A percentile compares a stretch with the other conserved stretches of the same genome.
Conservation (phyloP, 2,888 invertebrate genomes). For the Caenorhabditis sinica region DNA sequence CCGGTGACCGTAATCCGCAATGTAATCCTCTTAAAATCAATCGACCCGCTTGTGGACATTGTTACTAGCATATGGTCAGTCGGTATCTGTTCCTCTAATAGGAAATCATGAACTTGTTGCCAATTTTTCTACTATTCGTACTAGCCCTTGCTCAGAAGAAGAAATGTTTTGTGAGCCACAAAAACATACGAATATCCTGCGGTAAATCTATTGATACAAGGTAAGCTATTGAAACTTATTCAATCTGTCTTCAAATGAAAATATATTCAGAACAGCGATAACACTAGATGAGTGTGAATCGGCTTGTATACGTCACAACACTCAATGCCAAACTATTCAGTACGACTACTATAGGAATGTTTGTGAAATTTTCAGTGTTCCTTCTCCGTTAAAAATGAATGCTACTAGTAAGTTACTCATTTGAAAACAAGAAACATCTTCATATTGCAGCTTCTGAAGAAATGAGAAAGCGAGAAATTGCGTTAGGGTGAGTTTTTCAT, state of each 20-base stretch:
- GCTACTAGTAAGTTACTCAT: conserved; percentile 28
- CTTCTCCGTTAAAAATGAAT: conserved; percentile 65
- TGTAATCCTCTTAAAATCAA: conserved; percentile 68
- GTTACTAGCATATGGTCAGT: conserved; percentile 35
- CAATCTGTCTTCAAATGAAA: not conserved
- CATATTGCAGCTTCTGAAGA: conserved; percentile 37
- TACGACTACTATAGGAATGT: conserved; percentile 70
- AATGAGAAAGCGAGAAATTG: conserved; percentile 44
- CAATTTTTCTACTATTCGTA: conserved; percentile 43
- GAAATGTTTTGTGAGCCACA: conserved; percentile 65
- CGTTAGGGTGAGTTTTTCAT: conserved; percentile 37
- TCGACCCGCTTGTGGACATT: conserved; percentile 48
- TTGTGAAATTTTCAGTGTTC: conserved; percentile 67
- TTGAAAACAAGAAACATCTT: not conserved
- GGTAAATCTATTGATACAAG: conserved; percentile 60
- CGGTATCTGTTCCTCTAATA: conserved; percentile 59
- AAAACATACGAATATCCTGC: conserved; percentile 65
- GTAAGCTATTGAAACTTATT: not conserved
- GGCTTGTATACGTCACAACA: conserved; percentile 59
- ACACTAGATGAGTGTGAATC: conserved; percentile 67
- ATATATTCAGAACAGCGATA: conserved; percentile 48
- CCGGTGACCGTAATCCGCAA: conserved; percentile 63
- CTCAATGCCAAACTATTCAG: conserved; percentile 67
- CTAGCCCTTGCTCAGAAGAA: conserved; percentile 33
- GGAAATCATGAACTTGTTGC: conserved; percentile 50